Evolutionary conservation across 2,888 invertebrate genomes (phyloP).

Genomic region (Rhamphomyia laevipes): DNA sequence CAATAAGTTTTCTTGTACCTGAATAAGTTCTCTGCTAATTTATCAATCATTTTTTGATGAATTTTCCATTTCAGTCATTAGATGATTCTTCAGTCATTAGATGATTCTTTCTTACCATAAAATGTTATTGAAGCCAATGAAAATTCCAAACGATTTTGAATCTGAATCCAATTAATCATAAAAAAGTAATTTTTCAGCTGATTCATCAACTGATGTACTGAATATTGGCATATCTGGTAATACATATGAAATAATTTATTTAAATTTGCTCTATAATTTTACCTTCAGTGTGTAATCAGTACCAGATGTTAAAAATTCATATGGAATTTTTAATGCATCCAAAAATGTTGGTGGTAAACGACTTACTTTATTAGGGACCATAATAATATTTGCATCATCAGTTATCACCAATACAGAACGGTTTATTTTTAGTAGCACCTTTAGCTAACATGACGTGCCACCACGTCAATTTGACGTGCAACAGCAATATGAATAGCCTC

Average conservation of each 20-base stretch:
- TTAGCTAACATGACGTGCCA: slow-evolving; percentile 50
- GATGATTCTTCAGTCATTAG: slow-evolving; percentile 97
- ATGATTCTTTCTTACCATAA: slow-evolving; percentile 94
- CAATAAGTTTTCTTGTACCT: slow-evolving; percentile 96
- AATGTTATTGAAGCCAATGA: slow-evolving; percentile 84
- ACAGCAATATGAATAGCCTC: slow-evolving; percentile 93
- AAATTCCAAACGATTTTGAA: slow-evolving; percentile 92
- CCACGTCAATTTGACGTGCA: slow-evolving; percentile 68
- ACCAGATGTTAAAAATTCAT: slow-evolving; percentile 62
- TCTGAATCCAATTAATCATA: slow-evolving; percentile 91
- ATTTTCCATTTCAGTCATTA: slow-evolving; percentile 99
- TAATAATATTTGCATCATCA: slow-evolving; percentile 72
- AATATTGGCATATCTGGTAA: slow-evolving; percentile 74
- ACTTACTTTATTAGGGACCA: slow-evolving; percentile 81
- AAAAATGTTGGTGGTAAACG: slow-evolving; percentile 84
- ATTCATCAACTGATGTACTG: slow-evolving; percentile 65
- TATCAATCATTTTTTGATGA: slow-evolving; percentile 99
- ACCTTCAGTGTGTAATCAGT: slow-evolving; percentile 80
- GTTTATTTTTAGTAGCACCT: slow-evolving; percentile 52
- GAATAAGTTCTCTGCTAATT: slow-evolving; percentile 96
- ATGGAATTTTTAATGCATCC: slow-evolving; percentile 82
- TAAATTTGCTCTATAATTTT: slow-evolving; percentile 90
- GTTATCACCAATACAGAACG: slow-evolving; percentile 94
- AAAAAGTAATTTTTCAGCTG: slow-evolving; percentile 69
- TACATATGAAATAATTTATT: slow-evolving; percentile 82